These are phyloP conservation scores for Brienomyrus brachyistius DNA, from an alignment of 2,113 vertebrate species.

Conservation along the genomic window DNA sequence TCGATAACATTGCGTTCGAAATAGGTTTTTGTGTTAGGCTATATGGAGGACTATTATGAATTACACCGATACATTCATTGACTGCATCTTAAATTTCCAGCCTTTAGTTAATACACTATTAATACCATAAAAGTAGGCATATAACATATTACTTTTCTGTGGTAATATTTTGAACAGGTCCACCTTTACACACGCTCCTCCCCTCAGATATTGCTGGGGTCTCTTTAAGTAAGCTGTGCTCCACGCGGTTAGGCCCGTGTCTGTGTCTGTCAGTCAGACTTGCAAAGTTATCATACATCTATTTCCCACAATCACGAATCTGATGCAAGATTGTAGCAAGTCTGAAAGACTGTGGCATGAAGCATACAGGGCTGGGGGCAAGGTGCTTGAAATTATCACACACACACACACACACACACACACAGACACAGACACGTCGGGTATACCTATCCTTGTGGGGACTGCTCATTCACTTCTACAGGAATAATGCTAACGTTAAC, in stretches of 20 bases:
- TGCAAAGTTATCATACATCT: neutral
- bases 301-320: neutral
- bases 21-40: neutral
- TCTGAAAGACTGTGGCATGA: neutral
- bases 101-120: neutral
- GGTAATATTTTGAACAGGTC: neutral
- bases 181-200: conserved; percentile 10
- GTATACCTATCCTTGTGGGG: too few relatives aligned
- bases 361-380: neutral
- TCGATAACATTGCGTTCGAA: neutral
- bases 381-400: neutral
- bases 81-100: neutral
- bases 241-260: neutral
- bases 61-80: neutral
- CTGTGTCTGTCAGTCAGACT: neutral
- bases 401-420: neutral
- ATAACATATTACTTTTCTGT: neutral
- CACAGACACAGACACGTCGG: neutral
- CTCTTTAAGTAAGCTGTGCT: neutral
- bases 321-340: conserved; percentile 1
- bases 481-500: too few relatives aligned
- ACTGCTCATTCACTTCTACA: too few relatives aligned
- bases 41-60: neutral
- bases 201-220: neutral
- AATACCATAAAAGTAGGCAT: neutral